Conservation (phyloP, 2,797 vertebrate species). For the Pelodytes ibericus region DNA sequence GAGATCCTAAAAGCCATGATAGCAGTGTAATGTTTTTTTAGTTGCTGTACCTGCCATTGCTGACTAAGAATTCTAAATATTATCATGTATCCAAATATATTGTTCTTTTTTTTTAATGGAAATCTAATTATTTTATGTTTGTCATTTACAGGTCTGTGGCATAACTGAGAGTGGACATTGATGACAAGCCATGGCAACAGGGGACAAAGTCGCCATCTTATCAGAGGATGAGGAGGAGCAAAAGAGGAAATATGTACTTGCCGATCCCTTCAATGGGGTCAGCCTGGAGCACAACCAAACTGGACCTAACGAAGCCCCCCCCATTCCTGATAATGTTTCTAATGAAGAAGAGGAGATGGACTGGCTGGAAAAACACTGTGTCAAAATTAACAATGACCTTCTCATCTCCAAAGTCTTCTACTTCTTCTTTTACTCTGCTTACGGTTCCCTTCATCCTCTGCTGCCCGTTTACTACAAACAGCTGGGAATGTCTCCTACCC, state of each 20-base stretch:
- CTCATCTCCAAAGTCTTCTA: conserved; percentile 96
- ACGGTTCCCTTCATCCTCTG: conserved; percentile 93
- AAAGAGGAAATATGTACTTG: conserved; percentile 88
- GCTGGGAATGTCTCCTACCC: conserved; percentile 90
- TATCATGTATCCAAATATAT: too few species aligned
- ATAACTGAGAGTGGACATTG: conserved; percentile 40
- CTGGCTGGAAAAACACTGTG: conserved; percentile 86
- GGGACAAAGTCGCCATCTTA: conserved; percentile 94
- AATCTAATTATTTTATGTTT: conserved; percentile 21
- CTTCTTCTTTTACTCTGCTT: conserved; percentile 97
- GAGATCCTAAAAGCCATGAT: too few species aligned
- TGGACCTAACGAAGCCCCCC: conserved; percentile 58
- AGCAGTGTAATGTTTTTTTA: too few species aligned
- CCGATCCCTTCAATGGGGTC: conserved; percentile 82
- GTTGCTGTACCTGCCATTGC: too few species aligned
- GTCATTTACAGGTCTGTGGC: conserved; percentile 58
- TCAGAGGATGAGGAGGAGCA: conserved; percentile 94
- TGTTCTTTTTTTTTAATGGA: too few species aligned
- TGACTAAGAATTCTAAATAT: too few species aligned
- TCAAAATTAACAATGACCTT: conserved; percentile 87
- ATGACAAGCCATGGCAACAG: conserved; percentile 81
- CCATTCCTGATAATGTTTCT: conserved; percentile 59
- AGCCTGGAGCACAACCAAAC: conserved; percentile 71
- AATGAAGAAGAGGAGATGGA: conserved; percentile 70
- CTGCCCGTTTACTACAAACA: conserved; percentile 95